phyloP scores from a whole-genome alignment of 2,113 vertebrate species.

The Hystrix brachyura region DNA sequence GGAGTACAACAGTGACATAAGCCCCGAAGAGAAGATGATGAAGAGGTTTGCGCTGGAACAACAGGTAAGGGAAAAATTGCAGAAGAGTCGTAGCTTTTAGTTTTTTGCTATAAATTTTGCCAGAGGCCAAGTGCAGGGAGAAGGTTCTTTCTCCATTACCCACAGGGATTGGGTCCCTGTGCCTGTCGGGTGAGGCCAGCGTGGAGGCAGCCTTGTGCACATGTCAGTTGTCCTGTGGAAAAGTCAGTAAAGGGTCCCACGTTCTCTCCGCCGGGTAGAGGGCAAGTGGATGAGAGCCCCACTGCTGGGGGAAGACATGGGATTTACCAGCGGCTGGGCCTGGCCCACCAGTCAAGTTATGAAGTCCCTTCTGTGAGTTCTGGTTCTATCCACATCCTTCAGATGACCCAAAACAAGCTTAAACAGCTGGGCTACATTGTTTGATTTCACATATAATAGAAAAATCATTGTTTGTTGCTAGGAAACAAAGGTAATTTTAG shows the following conservation, averaged over 20 bases:
- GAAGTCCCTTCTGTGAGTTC: neutral
- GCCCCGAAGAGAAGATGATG: constrained; percentile 96
- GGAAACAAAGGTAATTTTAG: neutral
- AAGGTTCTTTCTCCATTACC: rapidly evolving
- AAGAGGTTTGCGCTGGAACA: constrained; percentile 95
- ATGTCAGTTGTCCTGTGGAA: no score
- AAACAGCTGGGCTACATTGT: neutral
- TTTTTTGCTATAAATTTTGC: neutral
- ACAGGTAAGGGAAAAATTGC: constrained; percentile 88
- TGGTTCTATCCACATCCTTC: neutral
- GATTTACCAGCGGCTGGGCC: neutral
- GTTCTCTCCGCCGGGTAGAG: no score
- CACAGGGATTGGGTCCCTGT: neutral
- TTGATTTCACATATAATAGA: neutral
- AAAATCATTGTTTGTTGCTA: neutral
- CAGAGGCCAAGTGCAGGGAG: neutral
- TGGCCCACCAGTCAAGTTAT: neutral
- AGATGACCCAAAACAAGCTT: no score
- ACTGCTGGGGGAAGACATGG: rapidly evolving
- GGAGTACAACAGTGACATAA: constrained; percentile 93
- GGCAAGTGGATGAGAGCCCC: rapidly evolving
- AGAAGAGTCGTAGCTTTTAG: no score
- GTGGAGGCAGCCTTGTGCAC: neutral
- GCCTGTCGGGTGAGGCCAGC: neutral
- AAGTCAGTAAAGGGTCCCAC: neutral